Conservation (phyloP, 2,113 vertebrate species). For the Gyps fulvus region DNA sequence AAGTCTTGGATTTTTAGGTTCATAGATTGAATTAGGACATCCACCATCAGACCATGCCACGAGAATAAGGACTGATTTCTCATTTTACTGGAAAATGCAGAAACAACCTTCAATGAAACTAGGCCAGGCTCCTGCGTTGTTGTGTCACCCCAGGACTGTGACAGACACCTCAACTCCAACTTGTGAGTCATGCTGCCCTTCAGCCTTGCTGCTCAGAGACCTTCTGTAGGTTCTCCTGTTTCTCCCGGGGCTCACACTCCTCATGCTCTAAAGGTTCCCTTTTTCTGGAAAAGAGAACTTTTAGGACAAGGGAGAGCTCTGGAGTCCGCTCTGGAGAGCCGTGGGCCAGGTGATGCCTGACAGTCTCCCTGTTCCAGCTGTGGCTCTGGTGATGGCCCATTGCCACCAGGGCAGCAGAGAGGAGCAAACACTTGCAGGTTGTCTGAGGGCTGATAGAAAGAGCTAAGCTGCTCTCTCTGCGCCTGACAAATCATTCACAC, state of each 20-base stretch:
- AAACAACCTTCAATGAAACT: neutral
- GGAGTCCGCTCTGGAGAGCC: neutral
- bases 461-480: neutral
- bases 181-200: neutral
- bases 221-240: neutral
- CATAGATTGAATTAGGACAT: neutral
- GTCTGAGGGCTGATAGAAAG: neutral
- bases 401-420: neutral
- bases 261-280: neutral
- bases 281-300: neutral
- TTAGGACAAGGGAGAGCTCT: neutral
- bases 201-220: neutral
- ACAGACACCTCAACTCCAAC: neutral
- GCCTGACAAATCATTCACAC: neutral
- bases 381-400: neutral
- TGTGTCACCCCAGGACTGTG: neutral
- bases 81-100: neutral
- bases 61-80: neutral
- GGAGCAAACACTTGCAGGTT: neutral
- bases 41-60: neutral
- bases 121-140: neutral
- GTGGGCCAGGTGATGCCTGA: neutral
- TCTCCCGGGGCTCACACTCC: accelerated
- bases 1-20: neutral
- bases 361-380: neutral